Conservation (phyloP, 2,888 invertebrate species). For the Mythimna pallens region DNA sequence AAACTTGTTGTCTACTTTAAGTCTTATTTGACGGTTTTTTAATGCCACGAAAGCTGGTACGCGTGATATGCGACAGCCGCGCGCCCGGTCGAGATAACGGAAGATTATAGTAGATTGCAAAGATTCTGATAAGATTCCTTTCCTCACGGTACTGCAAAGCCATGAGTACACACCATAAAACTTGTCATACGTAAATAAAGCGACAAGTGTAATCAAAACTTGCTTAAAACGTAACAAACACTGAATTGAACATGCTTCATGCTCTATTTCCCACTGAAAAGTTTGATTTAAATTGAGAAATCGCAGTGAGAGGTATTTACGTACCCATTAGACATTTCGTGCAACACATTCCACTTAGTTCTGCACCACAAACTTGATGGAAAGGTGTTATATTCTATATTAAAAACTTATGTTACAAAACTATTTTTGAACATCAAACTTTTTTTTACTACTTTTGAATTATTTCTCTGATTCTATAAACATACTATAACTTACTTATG, state of each 20-base stretch:
- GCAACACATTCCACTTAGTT: constrained; percentile 62
- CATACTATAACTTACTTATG: not conserved
- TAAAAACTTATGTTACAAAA: constrained; percentile 43
- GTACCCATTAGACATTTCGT: constrained; percentile 66
- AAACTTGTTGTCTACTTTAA: constrained; percentile 34
- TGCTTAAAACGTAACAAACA: constrained; percentile 54
- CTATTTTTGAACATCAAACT: constrained; percentile 41
- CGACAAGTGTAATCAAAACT: constrained; percentile 31
- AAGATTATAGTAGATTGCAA: constrained; percentile 84
- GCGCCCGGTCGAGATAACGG: constrained; percentile 83
- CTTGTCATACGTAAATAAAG: constrained; percentile 25
- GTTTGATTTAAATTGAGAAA: constrained; percentile 76
- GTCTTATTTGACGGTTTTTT: constrained; percentile 62
- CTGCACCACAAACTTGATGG: constrained; percentile 42
- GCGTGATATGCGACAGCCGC: constrained; percentile 77
- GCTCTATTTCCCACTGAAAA: constrained; percentile 80
- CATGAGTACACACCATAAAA: constrained; percentile 52
- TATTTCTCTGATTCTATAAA: not conserved
- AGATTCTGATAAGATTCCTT: constrained; percentile 85
- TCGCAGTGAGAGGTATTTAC: constrained; percentile 78
- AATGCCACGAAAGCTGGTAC: constrained; percentile 82
- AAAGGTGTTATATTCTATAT: constrained; percentile 23
- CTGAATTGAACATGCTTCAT: constrained; percentile 71
- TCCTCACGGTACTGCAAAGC: constrained; percentile 62
- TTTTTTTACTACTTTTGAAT: not conserved